Conservation (phyloP, 2,797 vertebrate genomes). For the Iguana delicatissima region DNA sequence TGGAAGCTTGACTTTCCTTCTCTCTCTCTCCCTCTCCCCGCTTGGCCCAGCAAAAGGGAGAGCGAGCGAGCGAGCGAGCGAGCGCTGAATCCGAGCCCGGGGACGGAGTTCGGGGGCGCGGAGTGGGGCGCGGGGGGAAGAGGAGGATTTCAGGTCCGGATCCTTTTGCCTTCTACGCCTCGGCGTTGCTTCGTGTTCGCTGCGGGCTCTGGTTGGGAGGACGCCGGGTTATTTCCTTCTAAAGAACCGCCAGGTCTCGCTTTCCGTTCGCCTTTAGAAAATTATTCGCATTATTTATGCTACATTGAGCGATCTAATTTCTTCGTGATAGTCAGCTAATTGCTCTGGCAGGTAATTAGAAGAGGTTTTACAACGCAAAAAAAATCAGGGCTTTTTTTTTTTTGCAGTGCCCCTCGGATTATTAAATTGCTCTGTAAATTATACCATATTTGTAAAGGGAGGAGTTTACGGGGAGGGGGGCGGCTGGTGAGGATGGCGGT, state of each 20-base stretch:
- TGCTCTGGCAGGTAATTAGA: conserved; percentile 90
- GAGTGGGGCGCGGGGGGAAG: background rate
- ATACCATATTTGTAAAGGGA: conserved; percentile 84
- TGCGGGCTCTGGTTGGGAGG: conserved; percentile 76
- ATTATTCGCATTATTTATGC: conserved; percentile 91
- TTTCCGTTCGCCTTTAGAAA: conserved; percentile 86
- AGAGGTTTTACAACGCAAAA: conserved; percentile 81
- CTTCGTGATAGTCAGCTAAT: conserved; percentile 88
- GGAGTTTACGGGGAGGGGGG: conserved; percentile 49
- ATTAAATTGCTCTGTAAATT: conserved; percentile 89
- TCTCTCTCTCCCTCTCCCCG: background rate
- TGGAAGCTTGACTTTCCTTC: conserved; percentile 82
- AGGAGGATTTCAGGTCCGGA: conserved; percentile 73
- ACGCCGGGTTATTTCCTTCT: conserved; percentile 87
- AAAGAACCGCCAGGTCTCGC: conserved; percentile 86
- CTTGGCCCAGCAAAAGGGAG: conserved; percentile 77
- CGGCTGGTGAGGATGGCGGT: conserved; percentile 21
- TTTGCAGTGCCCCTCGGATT: conserved; percentile 84
- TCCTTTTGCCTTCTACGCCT: conserved; percentile 82
- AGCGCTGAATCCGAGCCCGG: conserved; percentile 81
- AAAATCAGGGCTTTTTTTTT: conserved; percentile 69
- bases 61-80: conserved; percentile 1
- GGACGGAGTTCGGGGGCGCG: background rate
- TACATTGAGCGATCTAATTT: conserved; percentile 92
- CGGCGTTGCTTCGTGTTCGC: conserved; percentile 82